phyloP scores from a whole-genome alignment of 35 echinoderm and acorn worm genomes.

The Anneissia japonica region DNA sequence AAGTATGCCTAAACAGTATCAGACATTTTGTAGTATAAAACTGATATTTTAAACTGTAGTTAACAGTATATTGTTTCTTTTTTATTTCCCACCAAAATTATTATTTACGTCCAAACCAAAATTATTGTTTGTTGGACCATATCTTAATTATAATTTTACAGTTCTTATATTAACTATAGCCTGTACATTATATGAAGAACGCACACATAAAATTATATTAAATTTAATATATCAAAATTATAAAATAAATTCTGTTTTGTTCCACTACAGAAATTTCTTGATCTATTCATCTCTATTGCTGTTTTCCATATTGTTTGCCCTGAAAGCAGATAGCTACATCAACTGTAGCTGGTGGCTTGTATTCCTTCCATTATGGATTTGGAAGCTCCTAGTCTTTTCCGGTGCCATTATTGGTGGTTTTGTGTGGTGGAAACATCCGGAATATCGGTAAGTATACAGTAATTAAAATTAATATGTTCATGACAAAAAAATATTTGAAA shows the following conservation, averaged over 20 bases:
- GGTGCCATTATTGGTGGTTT: slow-evolving; percentile 71
- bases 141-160: neutral
- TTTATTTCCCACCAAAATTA: no score
- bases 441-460: slow-evolving; percentile 60
- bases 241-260: slow-evolving; percentile 4
- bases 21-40: no score
- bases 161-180: neutral
- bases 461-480: no score
- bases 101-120: no score
- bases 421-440: slow-evolving; percentile 93
- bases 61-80: no score
- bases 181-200: neutral
- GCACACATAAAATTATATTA: neutral
- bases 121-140: no score
- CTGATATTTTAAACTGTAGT: no score
- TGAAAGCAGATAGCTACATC: slow-evolving; percentile 59
- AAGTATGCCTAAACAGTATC: no score
- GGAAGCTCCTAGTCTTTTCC: slow-evolving; percentile 74
- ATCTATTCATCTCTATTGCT: slow-evolving; percentile 71
- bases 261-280: slow-evolving; percentile 82
- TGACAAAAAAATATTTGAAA: no score
- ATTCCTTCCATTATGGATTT: slow-evolving; percentile 84
- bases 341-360: slow-evolving; percentile 72
- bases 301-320: slow-evolving; percentile 74
- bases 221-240: neutral